Evolutionary conservation across 2,113 vertebrate genomes (phyloP).

Genomic region (Cygnus atratus): DNA sequence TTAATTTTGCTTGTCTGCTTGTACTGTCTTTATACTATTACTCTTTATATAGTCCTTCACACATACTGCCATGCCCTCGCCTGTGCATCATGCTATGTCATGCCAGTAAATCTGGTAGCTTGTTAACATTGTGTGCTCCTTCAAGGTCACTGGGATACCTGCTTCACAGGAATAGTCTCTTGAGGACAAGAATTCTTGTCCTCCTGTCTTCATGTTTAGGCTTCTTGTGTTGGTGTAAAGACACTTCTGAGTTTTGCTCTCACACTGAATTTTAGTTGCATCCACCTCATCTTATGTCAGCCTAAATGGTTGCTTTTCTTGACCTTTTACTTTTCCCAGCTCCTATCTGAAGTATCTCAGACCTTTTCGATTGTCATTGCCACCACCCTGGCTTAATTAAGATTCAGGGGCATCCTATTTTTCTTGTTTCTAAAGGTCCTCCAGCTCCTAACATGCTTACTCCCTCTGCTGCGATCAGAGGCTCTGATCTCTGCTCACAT

Average conservation of each 20-base stretch:
- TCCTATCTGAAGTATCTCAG: background rate
- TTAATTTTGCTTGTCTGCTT: background rate
- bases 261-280: background rate
- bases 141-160: background rate
- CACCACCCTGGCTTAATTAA: background rate
- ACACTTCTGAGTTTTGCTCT: background rate
- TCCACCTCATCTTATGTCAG: background rate
- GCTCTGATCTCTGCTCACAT: background rate
- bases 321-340: background rate
- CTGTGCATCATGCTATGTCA: background rate
- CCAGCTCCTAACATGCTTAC: background rate
- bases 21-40: background rate
- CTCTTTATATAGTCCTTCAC: background rate
- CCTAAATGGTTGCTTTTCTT: background rate
- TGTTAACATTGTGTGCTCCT: background rate
- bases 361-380: background rate
- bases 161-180: background rate
- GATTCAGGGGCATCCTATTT: background rate
- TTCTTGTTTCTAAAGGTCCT: background rate
- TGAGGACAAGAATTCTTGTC: background rate
- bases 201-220: background rate
- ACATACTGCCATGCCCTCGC: background rate
- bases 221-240: background rate
- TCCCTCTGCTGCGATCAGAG: background rate
- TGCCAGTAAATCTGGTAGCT: background rate